Evolutionary conservation across 2,797 vertebrate species (phyloP).

Genomic region (Lemur catta): DNA sequence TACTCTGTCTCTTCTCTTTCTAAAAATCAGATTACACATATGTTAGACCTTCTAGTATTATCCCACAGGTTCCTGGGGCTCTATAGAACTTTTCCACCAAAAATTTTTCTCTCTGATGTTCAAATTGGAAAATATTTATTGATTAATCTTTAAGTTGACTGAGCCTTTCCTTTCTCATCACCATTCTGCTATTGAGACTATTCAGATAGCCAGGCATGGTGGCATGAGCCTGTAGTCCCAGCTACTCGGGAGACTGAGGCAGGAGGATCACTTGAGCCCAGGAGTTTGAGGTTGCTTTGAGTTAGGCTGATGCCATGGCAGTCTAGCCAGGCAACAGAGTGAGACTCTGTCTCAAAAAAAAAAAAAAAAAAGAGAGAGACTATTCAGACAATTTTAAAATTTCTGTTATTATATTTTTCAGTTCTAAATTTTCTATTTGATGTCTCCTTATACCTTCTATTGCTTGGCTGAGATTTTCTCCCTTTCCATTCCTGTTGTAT

Average conservation of each 20-base stretch:
- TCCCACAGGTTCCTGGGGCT: not conserved
- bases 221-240: too few relatives aligned
- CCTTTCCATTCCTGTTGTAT: not conserved
- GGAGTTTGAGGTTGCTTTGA: too few relatives aligned
- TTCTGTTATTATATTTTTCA: not conserved
- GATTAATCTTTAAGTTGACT: slow-evolving; percentile 31
- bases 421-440: not conserved
- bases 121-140: not conserved
- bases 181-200: not conserved
- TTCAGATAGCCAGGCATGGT: too few relatives aligned
- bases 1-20: not conserved
- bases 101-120: not conserved
- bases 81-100: not conserved
- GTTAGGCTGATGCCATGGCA: too few relatives aligned
- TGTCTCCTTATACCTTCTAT: not conserved
- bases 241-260: too few relatives aligned
- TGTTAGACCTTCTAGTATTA: not conserved
- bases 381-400: not conserved
- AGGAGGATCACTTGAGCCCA: too few relatives aligned
- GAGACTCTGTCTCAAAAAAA: too few relatives aligned
- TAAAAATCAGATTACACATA: not conserved
- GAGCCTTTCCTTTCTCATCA: not conserved
- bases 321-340: too few relatives aligned
- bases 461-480: not conserved
- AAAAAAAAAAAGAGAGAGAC: not conserved